Base-by-base conservation (phyloP, 1,140 invertebrate species). In the Heterodera schachtii region DNA sequence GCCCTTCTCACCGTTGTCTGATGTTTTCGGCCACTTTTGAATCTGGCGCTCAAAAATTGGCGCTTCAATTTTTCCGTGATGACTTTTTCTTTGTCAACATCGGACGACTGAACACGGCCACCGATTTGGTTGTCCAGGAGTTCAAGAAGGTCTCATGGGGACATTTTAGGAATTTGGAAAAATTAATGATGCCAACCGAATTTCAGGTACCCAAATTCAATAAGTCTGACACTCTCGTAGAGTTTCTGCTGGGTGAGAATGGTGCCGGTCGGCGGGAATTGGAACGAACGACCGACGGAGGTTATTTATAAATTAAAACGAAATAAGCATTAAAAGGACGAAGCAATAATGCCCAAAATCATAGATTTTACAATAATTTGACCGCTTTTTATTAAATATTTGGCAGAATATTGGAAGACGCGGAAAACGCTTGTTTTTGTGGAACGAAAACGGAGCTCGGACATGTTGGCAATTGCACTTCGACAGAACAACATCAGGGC, bases 21-120 rank as follows among this genome's bases (percentile, higher is more conserved):
- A 46, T 84, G 69, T 84, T 84, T 43, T 84, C 82, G 49, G 83
- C 83, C 4, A 84, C 83, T 7, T 80, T 86, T 52, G 71, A 77
- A n/a, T n/a, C 46, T 13, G 52, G 67, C n/a, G 78, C 76, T n/a
- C 57, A 66, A 3, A 31, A 31, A 6, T 19, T 64, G 41, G 77
- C 73, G 19, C 19, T 66, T 31, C 52, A 85, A 19, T 49, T 84
- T 43, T 57, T 85, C 41, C 43, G 71, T 8, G 49, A 69, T 6
- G 52, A 77, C 49, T 81, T 67, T 84, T 77, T 78, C 67, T 47
- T 47, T 64, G 57, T 83, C 19, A 19, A 71, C 3, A 46, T 83
- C 69, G 82, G 75, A 5, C 41, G 66, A 13, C 46, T 74, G 44
- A 83, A 82, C 57, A 57, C 46, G 47, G 80, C 81, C 19, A 81